These are phyloP conservation scores for Silurus glanis DNA, from an alignment of 2,113 vertebrate genomes.

Conservation along the genomic window DNA sequence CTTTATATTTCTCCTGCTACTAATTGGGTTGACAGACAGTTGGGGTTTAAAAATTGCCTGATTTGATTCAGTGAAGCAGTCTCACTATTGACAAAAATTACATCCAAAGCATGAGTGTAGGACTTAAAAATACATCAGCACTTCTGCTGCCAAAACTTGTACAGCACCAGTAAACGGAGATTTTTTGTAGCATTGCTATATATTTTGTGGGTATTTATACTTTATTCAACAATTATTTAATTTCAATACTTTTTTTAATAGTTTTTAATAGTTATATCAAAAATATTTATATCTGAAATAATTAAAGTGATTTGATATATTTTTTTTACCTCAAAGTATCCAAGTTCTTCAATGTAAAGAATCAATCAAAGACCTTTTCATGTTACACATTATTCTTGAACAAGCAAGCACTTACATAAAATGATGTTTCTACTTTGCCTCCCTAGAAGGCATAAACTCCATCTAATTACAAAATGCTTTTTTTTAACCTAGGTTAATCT, in stretches of 20 bases:
- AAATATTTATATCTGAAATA: no score
- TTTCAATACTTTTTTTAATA: not conserved
- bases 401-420: no score
- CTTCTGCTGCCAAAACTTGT: not conserved
- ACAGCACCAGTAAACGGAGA: not conserved
- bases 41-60: not conserved
- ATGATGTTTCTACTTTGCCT: not conserved
- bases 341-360: no score
- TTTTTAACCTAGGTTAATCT: not conserved
- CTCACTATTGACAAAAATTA: not conserved
- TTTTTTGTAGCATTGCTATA: not conserved
- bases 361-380: no score
- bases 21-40: conserved; percentile 36
- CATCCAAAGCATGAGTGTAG: not conserved
- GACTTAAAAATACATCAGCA: not conserved
- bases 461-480: not conserved
- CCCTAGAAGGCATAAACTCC: not conserved
- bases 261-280: no score
- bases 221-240: not conserved
- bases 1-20: conserved; percentile 6
- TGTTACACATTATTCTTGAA: no score
- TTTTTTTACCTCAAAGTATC: no score
- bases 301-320: no score
- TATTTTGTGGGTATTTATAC: not conserved
- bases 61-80: not conserved